phyloP scores from a whole-genome alignment of 2,113 vertebrate species.

The Gracilinanus agilis region DNA sequence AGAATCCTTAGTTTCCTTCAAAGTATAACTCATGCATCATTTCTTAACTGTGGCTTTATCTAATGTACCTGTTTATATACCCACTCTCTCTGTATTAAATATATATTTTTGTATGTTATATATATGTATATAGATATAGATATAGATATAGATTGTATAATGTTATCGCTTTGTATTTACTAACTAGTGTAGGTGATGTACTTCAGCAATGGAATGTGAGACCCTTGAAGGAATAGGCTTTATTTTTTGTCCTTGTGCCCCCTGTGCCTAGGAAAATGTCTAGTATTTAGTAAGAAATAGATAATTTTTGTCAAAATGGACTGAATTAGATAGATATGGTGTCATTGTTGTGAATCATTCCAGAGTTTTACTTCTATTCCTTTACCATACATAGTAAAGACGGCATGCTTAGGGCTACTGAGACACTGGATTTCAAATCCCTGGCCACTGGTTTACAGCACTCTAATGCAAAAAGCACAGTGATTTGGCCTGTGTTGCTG shows the following conservation, averaged over 20 bases:
- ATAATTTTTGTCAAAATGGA: background rate
- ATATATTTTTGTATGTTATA: too few relatives aligned
- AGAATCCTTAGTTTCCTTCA: background rate
- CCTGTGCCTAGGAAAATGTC: background rate
- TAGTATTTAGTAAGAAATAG: background rate
- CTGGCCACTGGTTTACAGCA: conserved; percentile 72
- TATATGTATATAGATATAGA: too few relatives aligned
- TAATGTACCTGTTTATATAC: background rate
- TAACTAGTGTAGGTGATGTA: background rate
- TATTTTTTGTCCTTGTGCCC: background rate
- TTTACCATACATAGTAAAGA: background rate
- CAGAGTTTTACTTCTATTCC: conserved; percentile 9
- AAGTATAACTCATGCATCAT: background rate
- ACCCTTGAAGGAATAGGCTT: background rate
- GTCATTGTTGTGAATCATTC: conserved; percentile 23
- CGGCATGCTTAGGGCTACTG: background rate
- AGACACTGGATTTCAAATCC: conserved; percentile 72
- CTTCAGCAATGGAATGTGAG: background rate
- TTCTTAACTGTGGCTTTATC: background rate
- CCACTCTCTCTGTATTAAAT: background rate
- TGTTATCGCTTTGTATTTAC: background rate
- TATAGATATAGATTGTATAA: too few relatives aligned
- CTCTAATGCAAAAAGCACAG: conserved; percentile 73
- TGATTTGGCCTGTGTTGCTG: conserved; percentile 52
- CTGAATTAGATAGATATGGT: background rate